These are phyloP conservation scores for Rhinoderma darwinii DNA, from an alignment of 2,113 vertebrate species.

Conservation along the genomic window DNA sequence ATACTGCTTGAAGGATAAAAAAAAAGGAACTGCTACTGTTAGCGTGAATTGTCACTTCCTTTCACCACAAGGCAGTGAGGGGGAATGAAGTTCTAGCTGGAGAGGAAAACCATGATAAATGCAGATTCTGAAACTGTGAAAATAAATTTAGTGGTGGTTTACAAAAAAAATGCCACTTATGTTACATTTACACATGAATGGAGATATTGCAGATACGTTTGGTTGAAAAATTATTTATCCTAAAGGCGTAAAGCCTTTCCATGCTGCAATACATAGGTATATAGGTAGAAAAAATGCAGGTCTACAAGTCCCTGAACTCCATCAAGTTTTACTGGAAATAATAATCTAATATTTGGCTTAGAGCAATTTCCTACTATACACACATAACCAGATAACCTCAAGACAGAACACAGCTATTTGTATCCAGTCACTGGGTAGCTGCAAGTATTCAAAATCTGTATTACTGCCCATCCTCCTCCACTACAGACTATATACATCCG, in stretches of 20 bases:
- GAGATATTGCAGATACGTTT: background rate
- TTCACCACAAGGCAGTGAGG: background rate
- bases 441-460: background rate
- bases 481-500: background rate
- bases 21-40: background rate
- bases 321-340: background rate
- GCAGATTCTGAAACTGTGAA: slow-evolving; percentile 11
- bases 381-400: background rate
- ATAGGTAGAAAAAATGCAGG: background rate
- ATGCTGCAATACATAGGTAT: background rate
- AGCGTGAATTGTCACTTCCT: background rate
- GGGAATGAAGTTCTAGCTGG: background rate
- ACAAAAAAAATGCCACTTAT: background rate
- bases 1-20: background rate
- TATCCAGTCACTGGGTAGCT: background rate
- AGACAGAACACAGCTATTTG: no score
- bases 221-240: background rate
- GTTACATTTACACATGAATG: background rate
- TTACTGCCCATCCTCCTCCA: background rate
- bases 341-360: background rate
- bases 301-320: background rate
- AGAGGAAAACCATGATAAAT: background rate
- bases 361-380: background rate
- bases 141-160: slow-evolving; percentile 11
- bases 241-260: background rate